A percentile compares a stretch with the other conserved stretches of the same genome.
phyloP scores from a whole-genome alignment of 1,140 invertebrate genomes.

The Dinothrombium tinctorium region DNA sequence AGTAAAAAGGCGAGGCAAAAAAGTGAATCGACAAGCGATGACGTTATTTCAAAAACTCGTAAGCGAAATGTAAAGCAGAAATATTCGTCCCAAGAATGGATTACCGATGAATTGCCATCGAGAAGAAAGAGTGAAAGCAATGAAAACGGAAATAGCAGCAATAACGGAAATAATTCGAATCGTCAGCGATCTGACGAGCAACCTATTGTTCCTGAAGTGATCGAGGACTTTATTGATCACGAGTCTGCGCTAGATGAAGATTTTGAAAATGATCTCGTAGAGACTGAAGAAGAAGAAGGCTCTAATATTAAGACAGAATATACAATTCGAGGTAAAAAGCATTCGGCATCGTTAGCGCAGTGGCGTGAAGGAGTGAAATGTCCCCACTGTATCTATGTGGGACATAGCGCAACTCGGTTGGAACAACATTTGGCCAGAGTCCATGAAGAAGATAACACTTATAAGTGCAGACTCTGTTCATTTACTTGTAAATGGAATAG shows the following conservation, averaged over 20 bases:
- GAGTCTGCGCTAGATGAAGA: not conserved
- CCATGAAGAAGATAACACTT: slow-evolving; percentile 32
- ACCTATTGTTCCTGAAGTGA: not conserved
- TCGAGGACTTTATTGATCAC: not conserved
- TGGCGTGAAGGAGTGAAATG: slow-evolving; percentile 23
- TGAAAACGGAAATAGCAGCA: not conserved
- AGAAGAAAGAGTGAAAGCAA: slow-evolving; percentile 11
- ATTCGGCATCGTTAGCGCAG: slow-evolving; percentile 5
- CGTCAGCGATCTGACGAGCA: not conserved
- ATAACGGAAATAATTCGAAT: no score
- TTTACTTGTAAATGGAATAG: slow-evolving; percentile 37
- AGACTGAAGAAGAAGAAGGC: not conserved
- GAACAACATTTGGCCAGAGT: slow-evolving; percentile 28
- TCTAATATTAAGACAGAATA: not conserved
- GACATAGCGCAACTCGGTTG: slow-evolving; percentile 24
- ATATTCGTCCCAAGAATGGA: slow-evolving; percentile 19
- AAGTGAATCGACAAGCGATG: no score
- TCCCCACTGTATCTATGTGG: slow-evolving; percentile 27
- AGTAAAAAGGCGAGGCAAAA: no score
- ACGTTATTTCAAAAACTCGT: no score
- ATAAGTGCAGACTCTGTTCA: slow-evolving; percentile 34
- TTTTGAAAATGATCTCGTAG: not conserved
- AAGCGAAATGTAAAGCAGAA: slow-evolving; percentile 22
- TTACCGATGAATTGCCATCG: slow-evolving; percentile 18
- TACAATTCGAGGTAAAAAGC: not conserved